Evolutionary conservation across 2,888 invertebrate genomes (phyloP).

Genomic region (Ormyrus labotus): DNA sequence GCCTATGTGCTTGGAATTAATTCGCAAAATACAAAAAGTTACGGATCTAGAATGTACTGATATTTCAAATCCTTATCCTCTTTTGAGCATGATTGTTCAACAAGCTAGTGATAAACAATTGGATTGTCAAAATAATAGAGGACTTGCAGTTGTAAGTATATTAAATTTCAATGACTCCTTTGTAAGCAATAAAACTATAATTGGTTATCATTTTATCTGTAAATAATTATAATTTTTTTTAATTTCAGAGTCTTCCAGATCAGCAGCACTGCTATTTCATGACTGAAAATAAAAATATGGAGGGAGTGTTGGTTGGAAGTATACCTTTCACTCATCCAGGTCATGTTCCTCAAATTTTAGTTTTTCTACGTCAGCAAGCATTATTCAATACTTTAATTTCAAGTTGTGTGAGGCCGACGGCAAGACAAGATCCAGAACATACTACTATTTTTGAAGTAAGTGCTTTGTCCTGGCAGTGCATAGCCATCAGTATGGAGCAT

Average conservation of each 20-base stretch:
- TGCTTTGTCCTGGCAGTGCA: constrained; percentile 91
- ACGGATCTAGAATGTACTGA: constrained; percentile 80
- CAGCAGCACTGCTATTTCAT: constrained; percentile 96
- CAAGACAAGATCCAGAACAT: constrained; percentile 85
- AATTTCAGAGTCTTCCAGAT: constrained; percentile 88
- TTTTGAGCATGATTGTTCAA: constrained; percentile 87
- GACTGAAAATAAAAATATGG: constrained; percentile 87
- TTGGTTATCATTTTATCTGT: neutral
- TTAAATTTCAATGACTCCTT: neutral
- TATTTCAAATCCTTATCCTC: constrained; percentile 79
- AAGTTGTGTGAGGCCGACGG: constrained; percentile 91
- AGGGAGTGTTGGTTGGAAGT: constrained; percentile 86
- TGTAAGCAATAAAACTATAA: neutral
- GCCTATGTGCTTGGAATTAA: constrained; percentile 88
- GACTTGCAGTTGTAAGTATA: constrained; percentile 88
- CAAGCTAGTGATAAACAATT: constrained; percentile 86
- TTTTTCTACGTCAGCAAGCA: constrained; percentile 90
- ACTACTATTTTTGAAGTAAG: constrained; percentile 95
- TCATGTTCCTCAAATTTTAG: constrained; percentile 92
- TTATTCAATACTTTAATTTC: constrained; percentile 92
- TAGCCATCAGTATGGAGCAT: constrained; percentile 94
- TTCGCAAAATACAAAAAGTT: constrained; percentile 82
- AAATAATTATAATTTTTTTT: constrained; percentile 37
- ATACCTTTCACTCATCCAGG: constrained; percentile 96
- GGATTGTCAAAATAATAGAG: constrained; percentile 84